phyloP scores from a whole-genome alignment of 2,888 invertebrate species.

The Ceriagrion tenellum region DNA sequence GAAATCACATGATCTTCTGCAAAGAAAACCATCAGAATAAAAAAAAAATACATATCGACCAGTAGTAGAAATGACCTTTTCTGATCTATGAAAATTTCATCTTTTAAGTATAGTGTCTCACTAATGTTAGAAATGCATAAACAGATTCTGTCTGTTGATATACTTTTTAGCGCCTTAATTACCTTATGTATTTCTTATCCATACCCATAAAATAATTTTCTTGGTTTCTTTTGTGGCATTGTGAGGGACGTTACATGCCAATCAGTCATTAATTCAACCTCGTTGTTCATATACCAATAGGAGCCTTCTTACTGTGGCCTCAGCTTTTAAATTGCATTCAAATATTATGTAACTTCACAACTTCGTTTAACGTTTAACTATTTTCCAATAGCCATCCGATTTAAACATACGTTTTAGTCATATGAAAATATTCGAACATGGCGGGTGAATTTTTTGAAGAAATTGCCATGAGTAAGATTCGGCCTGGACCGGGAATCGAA shows the following conservation, averaged over 20 bases:
- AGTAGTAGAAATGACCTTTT: too few species aligned
- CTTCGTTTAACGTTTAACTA: background rate
- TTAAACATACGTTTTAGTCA: too few species aligned
- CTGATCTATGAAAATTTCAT: background rate
- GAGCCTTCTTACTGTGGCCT: background rate
- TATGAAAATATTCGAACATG: too few species aligned
- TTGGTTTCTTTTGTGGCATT: background rate
- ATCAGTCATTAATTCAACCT: background rate
- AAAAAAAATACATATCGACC: too few species aligned
- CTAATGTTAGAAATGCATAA: background rate
- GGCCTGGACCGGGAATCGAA: too few species aligned
- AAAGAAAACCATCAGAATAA: too few species aligned
- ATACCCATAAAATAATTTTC: background rate
- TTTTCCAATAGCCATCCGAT: background rate
- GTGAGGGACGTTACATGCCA: too few species aligned
- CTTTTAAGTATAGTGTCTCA: background rate
- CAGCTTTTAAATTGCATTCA: background rate
- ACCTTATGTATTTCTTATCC: background rate
- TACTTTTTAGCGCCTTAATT: background rate
- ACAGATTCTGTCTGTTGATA: background rate
- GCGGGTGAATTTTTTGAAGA: too few species aligned
- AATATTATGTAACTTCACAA: background rate
- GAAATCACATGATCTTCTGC: too few species aligned
- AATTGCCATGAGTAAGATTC: too few species aligned
- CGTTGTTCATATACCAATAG: background rate